Evolutionary conservation across 2,113 vertebrate species (phyloP), one percentile per base, ranked within the genome.

Genomic region (Pagrus major): DNA sequence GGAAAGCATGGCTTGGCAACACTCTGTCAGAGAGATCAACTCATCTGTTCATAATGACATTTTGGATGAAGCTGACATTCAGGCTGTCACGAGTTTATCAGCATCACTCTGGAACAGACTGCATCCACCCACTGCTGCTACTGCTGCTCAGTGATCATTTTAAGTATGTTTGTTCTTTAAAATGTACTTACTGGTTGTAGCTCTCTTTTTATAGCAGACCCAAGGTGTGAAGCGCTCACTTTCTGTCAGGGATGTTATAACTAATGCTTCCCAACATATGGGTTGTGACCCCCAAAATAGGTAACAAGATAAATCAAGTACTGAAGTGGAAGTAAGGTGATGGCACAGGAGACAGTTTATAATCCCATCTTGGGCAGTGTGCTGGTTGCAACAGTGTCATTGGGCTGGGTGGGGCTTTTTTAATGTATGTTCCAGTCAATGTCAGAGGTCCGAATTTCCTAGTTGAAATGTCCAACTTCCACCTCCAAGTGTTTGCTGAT

Each of bases 21-120:
- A 44, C 41, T 21, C 29, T 37, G 69, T 68, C 69, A 29, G 59
- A 55, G 3, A 73, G 66, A 46, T 73, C 33, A 66, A 69, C 63
- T 82, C 42, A 56, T 81, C 71, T 61, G 52, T 66, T 52, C 21
- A 27, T 66, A 18, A 39, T 54, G 52, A 72, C 18, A 23, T 72
- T 71, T 41, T 37, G 49, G 39, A 83, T 59, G 60, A 66, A 6
- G 15, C 35, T 55, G 63, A 71, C 63, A 37, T 41, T 72, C 66
- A 68, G 46, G 42, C 54, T 49, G 78, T 71, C 21, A 71, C 10
- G 1, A 66, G 41, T 67, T 63, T n/a, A 78, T 71, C 46, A 54
- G 72, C 31, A 46, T 58, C 63, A 37, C 33, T 56, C 15, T 3
- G 0, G 55, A 52, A 69, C 67, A 52, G 72, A 54, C n/a, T n/a